Conservation (phyloP, 1,140 invertebrate genomes). For the Arctopsyche grandis region DNA sequence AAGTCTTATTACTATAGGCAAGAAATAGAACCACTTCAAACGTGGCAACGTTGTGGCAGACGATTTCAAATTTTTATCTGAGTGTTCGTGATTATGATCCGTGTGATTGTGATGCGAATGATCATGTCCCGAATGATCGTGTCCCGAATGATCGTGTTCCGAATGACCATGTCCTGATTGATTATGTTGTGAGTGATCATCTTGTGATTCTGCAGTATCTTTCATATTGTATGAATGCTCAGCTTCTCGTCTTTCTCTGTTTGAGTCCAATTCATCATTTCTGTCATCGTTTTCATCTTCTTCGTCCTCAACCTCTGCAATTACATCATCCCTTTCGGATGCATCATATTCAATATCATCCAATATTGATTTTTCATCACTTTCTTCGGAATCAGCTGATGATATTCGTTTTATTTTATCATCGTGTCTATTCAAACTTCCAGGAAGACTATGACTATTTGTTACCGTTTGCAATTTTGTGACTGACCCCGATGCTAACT, state of each 20-base stretch:
- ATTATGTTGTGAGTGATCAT: conserved; percentile 44
- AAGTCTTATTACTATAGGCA: conserved; percentile 19
- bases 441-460: conserved; percentile 50
- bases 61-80: background rate
- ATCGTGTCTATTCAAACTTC: conserved; percentile 33
- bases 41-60: background rate
- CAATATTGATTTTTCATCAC: conserved; percentile 39
- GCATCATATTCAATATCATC: conserved; percentile 47
- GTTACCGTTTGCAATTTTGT: conserved; percentile 49
- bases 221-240: conserved; percentile 49
- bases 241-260: conserved; percentile 44
- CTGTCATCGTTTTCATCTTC: conserved; percentile 24
- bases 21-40: conserved; percentile 1
- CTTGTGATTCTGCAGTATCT: conserved; percentile 2
- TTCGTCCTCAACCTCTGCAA: conserved; percentile 41
- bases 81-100: conserved; percentile 40
- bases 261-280: background rate
- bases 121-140: conserved; percentile 49
- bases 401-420: conserved; percentile 40
- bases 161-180: conserved; percentile 43
- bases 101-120: conserved; percentile 47
- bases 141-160: conserved; percentile 35
- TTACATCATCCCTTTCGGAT: conserved; percentile 56
- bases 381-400: conserved; percentile 38
- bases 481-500: conserved; percentile 36